Evolutionary conservation across 1,140 invertebrate genomes (phyloP), one percentile per base, ranked within the genome.

Genomic region (Babylonia areolata): DNA sequence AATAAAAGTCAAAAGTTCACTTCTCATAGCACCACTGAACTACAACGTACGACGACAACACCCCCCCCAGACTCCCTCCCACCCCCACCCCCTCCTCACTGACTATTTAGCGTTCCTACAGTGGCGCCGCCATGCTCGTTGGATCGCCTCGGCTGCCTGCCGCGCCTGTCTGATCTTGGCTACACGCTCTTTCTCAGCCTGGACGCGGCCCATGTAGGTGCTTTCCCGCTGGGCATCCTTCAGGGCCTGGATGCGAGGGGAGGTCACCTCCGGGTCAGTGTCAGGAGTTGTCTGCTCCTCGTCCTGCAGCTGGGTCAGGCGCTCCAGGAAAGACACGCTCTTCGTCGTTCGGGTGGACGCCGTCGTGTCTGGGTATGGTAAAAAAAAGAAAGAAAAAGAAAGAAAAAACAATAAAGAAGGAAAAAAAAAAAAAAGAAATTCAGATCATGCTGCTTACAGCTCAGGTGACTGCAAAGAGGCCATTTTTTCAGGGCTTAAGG

Each of bases 101-200:
- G 20, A 28, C 46, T 54, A 85, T 39, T 31, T 77, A 37, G 40
- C 17, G 11, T 11, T 15, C 12, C n/a, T 9, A 37, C 54, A 75
- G 75, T 88, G 91, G 54, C 85, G 87, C 35, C 91, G 81, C 92
- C 92, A 93, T 15, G 90, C 88, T 37, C 85, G 80, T 69, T 93
- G 92, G 39, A 93, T 93, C 40, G 90, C 85, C 83, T 91, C 90
- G 17, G 92, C 92, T 1, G 92, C 90, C 64, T 87, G 58, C 23
- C 89, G 64, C 17, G 91, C 92, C 58, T 90, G 88, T 28, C 92
- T 84, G 39, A 92, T 93, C 81, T 89, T 90, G 35, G 85, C 84
- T 11, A 92, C 89, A 17, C 91, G 86, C 64, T 91, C 87, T 58
- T 88, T 86, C 81, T 93, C 90, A 5, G 87, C 81, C 39, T 88